These are phyloP conservation scores for Aegotheles bennettii DNA, from an alignment of 2,113 vertebrate genomes.

Conservation along the genomic window DNA sequence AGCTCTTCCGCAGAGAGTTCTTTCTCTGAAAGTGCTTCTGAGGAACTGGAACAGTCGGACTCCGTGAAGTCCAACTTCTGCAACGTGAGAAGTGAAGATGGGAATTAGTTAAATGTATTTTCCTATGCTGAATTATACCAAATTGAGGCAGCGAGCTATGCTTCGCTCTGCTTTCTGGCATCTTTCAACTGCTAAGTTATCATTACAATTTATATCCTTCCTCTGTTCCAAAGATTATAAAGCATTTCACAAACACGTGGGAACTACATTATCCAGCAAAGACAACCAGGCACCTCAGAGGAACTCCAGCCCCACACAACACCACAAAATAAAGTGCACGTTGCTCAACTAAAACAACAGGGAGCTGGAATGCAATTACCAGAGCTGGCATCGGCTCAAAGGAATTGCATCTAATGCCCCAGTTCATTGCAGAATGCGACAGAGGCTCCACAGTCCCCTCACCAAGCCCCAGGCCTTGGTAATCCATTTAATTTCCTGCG, in stretches of 20 bases:
- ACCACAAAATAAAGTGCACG: neutral
- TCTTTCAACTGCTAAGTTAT: neutral
- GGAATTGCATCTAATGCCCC: neutral
- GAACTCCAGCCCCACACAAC: neutral
- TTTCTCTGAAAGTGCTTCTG: slow-evolving; percentile 79
- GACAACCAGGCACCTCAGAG: neutral
- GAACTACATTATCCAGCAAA: neutral
- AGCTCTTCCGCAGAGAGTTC: slow-evolving; percentile 87
- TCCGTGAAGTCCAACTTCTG: slow-evolving; percentile 92
- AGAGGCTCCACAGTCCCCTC: neutral
- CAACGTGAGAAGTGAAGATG: slow-evolving; percentile 17
- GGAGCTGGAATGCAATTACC: neutral
- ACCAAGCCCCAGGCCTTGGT: neutral
- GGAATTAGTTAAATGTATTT: neutral
- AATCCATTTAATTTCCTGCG: neutral
- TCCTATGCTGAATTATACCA: neutral
- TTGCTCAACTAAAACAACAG: neutral
- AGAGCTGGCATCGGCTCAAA: neutral
- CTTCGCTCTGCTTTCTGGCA: neutral
- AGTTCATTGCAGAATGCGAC: neutral
- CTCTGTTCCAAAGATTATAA: neutral
- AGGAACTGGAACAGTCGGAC: slow-evolving; percentile 78
- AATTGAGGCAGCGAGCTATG: neutral
- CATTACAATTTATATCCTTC: neutral
- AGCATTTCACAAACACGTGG: neutral